Evolutionary conservation across 1,140 invertebrate species (phyloP), one percentile per base, ranked within the genome.

Genomic region (Anastrepha ludens): DNA sequence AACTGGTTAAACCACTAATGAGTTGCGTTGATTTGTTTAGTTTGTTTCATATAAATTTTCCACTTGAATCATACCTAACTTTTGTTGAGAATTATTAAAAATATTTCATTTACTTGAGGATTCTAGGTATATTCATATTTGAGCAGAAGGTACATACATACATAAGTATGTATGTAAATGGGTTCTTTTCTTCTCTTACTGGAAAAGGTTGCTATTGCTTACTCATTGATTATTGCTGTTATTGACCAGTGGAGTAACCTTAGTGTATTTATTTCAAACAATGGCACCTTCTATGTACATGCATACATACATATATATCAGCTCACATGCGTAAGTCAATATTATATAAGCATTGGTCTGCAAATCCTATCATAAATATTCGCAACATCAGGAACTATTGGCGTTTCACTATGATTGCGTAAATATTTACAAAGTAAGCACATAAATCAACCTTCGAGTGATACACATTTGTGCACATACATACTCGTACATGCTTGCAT

Each of bases 1-100:
- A 67, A 67, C 65, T 67, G 39, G 65, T 67, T 67, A 29, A 13
- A 39, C 20, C 20, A 67, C 65, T 67, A 67, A 67, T 67, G 65
- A 67, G 29, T 39, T 67, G 65, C 13, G 29, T 39, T 11, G 8
- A 41, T 39, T 39, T 41, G 65, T 67, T 67, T 41, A 41, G 9
- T 67, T 67, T 67, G 39, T 67, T 67, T 41, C 39, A 39, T 8
- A 29, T 39, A 67, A 67, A 67, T 67, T 67, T 67, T 67, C 65
- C 65, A 64, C 3, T 64, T 67, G 9, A 9, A 29, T 39, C 8
- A 67, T 41, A 39, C 64, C 0, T 29, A 29, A 29, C 5, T 29
- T 67, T 41, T 67, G 20, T 20, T 64, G 20, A 41, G 6, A 20
- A 11, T 39, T 41, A 20, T 67, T 67, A 67, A 39, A 29, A 20